Evolutionary conservation across 37 sponge, comb jelly and placozoan species (phyloP), one percentile per base, ranked within the genome.

Genomic region (Halisarca cf. caerulea): DNA sequence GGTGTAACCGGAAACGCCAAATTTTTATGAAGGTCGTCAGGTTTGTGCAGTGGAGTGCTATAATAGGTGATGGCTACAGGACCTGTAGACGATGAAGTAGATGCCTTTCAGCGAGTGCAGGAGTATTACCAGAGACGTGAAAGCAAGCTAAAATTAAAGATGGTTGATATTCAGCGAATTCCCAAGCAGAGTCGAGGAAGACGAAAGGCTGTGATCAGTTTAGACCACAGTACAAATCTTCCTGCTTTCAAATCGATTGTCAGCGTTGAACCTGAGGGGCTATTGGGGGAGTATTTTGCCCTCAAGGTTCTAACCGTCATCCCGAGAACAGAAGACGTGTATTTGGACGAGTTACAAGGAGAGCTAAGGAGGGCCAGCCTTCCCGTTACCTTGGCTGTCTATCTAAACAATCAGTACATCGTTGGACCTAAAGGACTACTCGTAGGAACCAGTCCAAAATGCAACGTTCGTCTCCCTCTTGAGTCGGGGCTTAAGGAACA

Each of bases 351-450:
- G 72, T 9, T 47, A 11, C 11, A 14, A 33, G 40, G 37, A 4
- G 72, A 18, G 20, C 38, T 18, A 37, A 5, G 72, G 72, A 35
- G 72, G 40, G 5, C 40, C 72, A 71, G 72, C 72, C 18, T 82
- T 24, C 90, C 94, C 25, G 83, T 85, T 33, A 44, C 35, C 32
- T 82, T 93, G n/a, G 36, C 64, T 8, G 87, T 83, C 14, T 60
- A 89, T 1, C 72, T 93, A 0, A 79, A 81, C 35, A 44, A 77
- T 58, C 69, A 89, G 40, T 93, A 89, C 84, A 71, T 85, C 34
- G 69, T 95, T 11, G 88, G 95, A 1, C 87, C 89, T 20, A 79
- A 84, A 53, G 90, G 92, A 43, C 85, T 58, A 6, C 24, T 75
- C 6, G 81, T 95, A 17, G 95, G 95, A 6, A 78, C 85, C 0